Evolutionary conservation across 2,113 vertebrate genomes (phyloP).

Genomic region (Donacobius atricapilla): DNA sequence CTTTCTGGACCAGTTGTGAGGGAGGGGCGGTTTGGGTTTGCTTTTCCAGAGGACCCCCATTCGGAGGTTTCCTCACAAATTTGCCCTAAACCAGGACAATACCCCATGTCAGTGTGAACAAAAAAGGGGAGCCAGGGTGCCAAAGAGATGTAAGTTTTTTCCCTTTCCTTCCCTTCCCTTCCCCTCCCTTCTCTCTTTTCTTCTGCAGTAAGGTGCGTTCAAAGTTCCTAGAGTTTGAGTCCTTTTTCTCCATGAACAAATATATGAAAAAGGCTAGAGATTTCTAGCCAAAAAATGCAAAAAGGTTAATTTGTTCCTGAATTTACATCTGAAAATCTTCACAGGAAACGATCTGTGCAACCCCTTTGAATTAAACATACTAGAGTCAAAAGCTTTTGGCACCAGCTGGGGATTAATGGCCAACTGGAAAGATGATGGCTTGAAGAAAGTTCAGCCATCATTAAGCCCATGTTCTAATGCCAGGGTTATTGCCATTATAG

Average conservation of each 20-base stretch:
- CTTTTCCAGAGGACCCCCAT: too few relatives aligned
- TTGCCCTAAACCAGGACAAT: too few relatives aligned
- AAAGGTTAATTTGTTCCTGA: neutral
- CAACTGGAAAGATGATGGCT: neutral
- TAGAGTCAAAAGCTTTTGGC: neutral
- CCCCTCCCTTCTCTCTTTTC: neutral
- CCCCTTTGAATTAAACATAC: neutral
- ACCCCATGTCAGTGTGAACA: neutral
- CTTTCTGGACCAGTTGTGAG: too few relatives aligned
- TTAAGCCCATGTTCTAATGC: neutral
- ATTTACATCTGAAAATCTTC: neutral
- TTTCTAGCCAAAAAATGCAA: neutral
- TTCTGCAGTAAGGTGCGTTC: neutral
- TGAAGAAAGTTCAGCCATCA: neutral
- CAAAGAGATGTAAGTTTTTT: neutral
- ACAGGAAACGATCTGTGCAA: neutral
- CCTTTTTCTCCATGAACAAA: neutral
- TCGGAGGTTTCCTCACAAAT: too few relatives aligned
- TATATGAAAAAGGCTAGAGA: neutral
- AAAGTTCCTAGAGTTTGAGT: neutral
- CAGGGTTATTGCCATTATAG: neutral
- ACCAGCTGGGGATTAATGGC: neutral
- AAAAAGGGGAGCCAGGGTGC: neutral
- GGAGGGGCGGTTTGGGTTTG: too few relatives aligned
- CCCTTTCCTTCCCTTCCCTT: neutral